These are phyloP conservation scores for Drosophila bifasciata DNA, from an alignment of 1,140 invertebrate species.

Conservation along the genomic window DNA sequence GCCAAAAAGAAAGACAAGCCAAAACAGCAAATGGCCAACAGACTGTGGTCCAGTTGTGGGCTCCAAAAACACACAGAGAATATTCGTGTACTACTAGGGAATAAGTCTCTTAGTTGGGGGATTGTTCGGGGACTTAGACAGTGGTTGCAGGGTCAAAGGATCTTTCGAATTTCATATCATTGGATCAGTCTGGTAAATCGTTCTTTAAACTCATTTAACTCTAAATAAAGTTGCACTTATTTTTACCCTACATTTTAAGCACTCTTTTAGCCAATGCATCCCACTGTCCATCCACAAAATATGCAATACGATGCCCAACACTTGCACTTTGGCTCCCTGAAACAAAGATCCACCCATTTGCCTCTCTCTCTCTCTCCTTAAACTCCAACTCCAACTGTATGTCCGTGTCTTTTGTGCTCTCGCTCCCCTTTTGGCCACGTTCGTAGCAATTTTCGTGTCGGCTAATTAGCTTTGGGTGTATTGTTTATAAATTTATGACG, in stretches of 20 bases:
- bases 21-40: conserved; percentile 45
- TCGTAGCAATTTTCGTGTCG: conserved; percentile 77
- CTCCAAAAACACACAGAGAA: conserved; percentile 18
- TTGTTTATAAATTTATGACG: conserved; percentile 81
- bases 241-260: conserved; percentile 3
- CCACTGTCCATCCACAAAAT: conserved; percentile 11
- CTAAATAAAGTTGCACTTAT: background rate
- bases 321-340: conserved; percentile 39
- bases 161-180: too few species aligned
- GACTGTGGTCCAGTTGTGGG: conserved; percentile 41
- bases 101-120: background rate
- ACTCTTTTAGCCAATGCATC: background rate
- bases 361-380: conserved; percentile 1
- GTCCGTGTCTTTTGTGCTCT: conserved; percentile 2
- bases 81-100: too few species aligned
- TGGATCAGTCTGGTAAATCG: too few species aligned
- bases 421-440: conserved; percentile 39
- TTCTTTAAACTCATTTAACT: background rate
- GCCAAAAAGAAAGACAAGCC: conserved; percentile 43
- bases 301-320: conserved; percentile 52
- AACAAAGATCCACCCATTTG: conserved; percentile 17
- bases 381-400: conserved; percentile 6
- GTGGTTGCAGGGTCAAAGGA: too few species aligned
- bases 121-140: too few species aligned
- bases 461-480: conserved; percentile 80